A percentile compares a stretch with the other conserved stretches of the same genome.
phyloP scores from a whole-genome alignment of 2,888 invertebrate species.

The Drosophila neotestacea region DNA sequence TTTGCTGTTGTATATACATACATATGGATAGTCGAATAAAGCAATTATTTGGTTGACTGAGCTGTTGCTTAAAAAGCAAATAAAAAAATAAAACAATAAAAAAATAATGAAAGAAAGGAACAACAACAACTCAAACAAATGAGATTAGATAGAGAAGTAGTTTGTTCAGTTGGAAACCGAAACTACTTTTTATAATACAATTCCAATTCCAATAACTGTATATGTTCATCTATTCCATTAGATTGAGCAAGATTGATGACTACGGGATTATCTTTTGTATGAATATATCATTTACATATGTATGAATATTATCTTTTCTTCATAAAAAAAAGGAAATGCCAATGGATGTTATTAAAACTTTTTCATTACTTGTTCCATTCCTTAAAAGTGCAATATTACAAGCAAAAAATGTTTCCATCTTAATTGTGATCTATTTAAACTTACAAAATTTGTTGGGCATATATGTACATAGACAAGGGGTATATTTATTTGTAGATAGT shows the following conservation, averaged over 20 bases:
- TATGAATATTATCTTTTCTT: no score
- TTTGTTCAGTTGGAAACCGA: conserved; percentile 69
- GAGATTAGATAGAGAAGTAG: conserved; percentile 76
- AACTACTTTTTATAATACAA: conserved; percentile 36
- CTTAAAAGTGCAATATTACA: no score
- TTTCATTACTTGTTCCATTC: no score
- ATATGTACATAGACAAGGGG: no score
- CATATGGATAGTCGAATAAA: conserved; percentile 41
- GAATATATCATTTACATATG: no score
- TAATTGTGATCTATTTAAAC: no score
- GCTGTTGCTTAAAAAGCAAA: conserved; percentile 39
- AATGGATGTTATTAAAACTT: no score
- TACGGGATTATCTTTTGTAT: conserved; percentile 1
- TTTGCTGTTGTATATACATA: conserved; percentile 43
- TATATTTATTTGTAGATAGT: no score
- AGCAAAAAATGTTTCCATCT: no score
- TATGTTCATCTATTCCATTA: conserved; percentile 1
- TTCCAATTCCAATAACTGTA: conserved; percentile 1
- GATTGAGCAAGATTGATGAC: conserved; percentile 7
- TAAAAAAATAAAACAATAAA: conserved; percentile 19
- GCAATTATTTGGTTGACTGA: conserved; percentile 77
- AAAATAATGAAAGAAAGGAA: conserved; percentile 32
- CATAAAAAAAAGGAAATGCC: no score
- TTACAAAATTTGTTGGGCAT: no score
- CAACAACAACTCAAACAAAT: conserved; percentile 38